phyloP scores from a whole-genome alignment of 2,888 invertebrate species.

The Chouioia cunea region DNA sequence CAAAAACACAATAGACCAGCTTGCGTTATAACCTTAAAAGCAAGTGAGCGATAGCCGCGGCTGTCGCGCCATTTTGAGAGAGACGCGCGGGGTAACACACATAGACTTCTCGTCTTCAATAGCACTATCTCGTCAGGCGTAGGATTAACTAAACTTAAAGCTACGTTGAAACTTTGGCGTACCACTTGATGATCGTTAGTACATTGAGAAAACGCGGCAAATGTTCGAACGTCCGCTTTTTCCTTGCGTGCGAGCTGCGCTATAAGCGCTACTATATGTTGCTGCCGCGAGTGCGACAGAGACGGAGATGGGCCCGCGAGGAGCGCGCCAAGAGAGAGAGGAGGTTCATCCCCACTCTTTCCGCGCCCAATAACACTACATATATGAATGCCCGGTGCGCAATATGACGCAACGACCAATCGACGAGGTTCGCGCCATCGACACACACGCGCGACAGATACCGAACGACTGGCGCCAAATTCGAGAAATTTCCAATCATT shows the following conservation, averaged over 20 bases:
- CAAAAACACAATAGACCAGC: no score
- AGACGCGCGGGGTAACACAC: constrained; percentile 40
- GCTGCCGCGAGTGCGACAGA: constrained; percentile 11
- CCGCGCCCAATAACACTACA: not conserved
- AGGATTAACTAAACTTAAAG: no score
- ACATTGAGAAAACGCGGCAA: not conserved
- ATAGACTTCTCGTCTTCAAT: constrained; percentile 50
- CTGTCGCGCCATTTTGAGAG: constrained; percentile 61
- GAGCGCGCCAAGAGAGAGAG: constrained; percentile 1
- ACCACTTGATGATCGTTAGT: no score
- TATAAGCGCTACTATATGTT: not conserved
- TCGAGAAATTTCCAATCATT: no score
- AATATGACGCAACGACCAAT: constrained; percentile 61
- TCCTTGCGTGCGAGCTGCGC: no score
- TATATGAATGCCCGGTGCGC: constrained; percentile 53
- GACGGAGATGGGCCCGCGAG: constrained; percentile 7
- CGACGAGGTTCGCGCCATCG: constrained; percentile 32
- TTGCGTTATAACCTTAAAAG: not conserved
- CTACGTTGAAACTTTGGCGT: no score
- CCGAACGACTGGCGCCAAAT: not conserved
- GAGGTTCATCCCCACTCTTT: not conserved
- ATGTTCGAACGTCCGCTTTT: constrained; percentile 1
- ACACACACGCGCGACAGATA: constrained; percentile 6
- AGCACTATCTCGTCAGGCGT: not conserved
- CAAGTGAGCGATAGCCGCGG: constrained; percentile 1